Conservation (phyloP, 2,888 invertebrate genomes). For the Amorpha juglandis region DNA sequence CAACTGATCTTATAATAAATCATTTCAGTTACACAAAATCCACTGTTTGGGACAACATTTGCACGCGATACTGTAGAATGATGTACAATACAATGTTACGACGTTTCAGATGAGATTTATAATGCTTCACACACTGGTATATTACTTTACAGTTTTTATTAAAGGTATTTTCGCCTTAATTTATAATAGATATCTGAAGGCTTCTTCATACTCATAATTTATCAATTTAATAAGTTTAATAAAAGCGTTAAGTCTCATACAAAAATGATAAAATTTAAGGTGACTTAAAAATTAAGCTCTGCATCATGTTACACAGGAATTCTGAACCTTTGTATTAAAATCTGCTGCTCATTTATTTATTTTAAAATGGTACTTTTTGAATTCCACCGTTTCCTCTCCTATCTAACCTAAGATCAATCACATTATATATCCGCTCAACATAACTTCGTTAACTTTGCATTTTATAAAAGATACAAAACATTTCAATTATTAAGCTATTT, state of each 20-base stretch:
- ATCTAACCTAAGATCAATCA: constrained; percentile 70
- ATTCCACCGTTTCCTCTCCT: constrained; percentile 23
- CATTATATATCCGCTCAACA: constrained; percentile 75
- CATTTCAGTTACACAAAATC: constrained; percentile 54
- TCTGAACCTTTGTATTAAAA: background rate
- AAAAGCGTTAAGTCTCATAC: constrained; percentile 19
- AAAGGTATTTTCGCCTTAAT: constrained; percentile 7
- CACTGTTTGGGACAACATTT: constrained; percentile 43
- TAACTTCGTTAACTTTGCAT: constrained; percentile 70
- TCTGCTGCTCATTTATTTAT: constrained; percentile 7
- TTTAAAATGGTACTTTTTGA: constrained; percentile 21
- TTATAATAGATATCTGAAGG: background rate
- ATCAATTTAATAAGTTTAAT: constrained; percentile 17
- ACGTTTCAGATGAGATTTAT: constrained; percentile 14
- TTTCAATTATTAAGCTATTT: constrained; percentile 75
- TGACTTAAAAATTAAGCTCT: constrained; percentile 19
- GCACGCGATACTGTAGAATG: constrained; percentile 42
- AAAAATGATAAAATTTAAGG: constrained; percentile 12
- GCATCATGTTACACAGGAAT: background rate
- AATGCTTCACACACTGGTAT: constrained; percentile 16
- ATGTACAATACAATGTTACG: constrained; percentile 16
- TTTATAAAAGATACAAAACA: constrained; percentile 81
- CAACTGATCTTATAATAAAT: constrained; percentile 73
- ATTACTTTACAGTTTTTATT: background rate
- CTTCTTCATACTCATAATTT: constrained; percentile 4